Base-by-base conservation (phyloP, 2,888 invertebrate species). In the Orgyia antiqua region DNA sequence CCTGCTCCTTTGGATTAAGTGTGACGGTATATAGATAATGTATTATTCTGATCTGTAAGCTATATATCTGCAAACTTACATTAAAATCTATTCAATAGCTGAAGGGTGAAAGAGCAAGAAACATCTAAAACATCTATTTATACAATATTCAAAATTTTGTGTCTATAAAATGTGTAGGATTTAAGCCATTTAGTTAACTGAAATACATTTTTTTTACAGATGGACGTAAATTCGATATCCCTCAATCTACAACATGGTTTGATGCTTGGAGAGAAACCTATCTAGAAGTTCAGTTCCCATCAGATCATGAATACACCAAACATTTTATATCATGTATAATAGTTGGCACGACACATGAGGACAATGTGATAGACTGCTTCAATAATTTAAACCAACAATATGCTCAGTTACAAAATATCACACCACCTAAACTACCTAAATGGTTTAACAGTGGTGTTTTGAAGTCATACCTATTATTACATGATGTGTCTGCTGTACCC, bases 241-340 rank as follows among this genome's bases (percentile, higher is more conserved):
- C 95, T 15, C 83, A 90, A 19, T 88, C 91, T 6, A 94, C 95
- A 31, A 94, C 96, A 8, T 99, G 99, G 98, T 99, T 95, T 87
- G 97, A 98, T 73, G 91, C 93, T 6, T 99, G 97, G 95, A 89
- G 97, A 56, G 96, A 97, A 55, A 93, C 93, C 13, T 98, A 98
- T 74, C 87, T 97, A 24, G 91, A 93, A 61, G 92, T 96, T 37
- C 92, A 95, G 66, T 94, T 93, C 68, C 94, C 95, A 10, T 93
- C 94, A 3, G 98, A 99, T 65, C 98, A 99, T 87, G 99, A 99
- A 79, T 99, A 97, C 65, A 94, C 97, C 0, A 94, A 94, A 61
- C 96, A 96, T 73, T 93, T 94, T 62, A 68, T 96, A 30, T 93
- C 93, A 8, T 96, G 96, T 68, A 89, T 95, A 58, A 88, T 95